These are phyloP conservation scores for Anoplophora glabripennis DNA, from an alignment of 1,140 invertebrate genomes.

Conservation along the genomic window DNA sequence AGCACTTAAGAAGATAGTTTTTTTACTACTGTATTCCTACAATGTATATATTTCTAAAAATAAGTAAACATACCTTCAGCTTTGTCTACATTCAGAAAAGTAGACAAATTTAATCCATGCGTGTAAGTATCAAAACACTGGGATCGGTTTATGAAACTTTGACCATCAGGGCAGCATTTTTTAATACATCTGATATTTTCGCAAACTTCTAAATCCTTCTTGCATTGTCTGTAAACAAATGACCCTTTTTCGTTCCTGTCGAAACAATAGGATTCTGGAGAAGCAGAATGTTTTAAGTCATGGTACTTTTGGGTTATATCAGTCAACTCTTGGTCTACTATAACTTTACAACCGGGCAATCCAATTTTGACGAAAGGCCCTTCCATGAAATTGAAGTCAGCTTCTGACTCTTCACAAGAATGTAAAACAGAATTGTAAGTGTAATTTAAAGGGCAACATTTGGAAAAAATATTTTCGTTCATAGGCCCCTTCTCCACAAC, in stretches of 20 bases:
- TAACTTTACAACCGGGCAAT: constrained; percentile 25
- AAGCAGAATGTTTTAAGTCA: not conserved
- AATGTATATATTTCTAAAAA: too few relatives aligned
- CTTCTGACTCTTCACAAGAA: constrained; percentile 19
- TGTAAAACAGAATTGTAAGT: constrained; percentile 22
- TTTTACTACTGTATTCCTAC: too few relatives aligned
- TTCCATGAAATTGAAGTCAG: constrained; percentile 11
- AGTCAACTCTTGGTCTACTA: constrained; percentile 23
- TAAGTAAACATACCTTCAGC: constrained; percentile 24
- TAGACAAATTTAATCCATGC: constrained; percentile 21
- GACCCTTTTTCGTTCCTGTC: constrained; percentile 17
- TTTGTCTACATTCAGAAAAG: constrained; percentile 19
- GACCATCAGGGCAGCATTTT: constrained; percentile 36
- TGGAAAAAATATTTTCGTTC: constrained; percentile 14
- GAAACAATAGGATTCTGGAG: constrained; percentile 17
- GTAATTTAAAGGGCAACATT: constrained; percentile 31
- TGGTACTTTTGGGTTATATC: not conserved
- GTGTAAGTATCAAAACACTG: constrained; percentile 27
- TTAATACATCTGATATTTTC: constrained; percentile 22
- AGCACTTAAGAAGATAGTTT: too few relatives aligned
- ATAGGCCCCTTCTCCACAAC: not conserved
- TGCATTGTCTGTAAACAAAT: constrained; percentile 23
- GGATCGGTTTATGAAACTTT: constrained; percentile 29
- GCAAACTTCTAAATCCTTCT: constrained; percentile 22
- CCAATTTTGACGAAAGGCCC: constrained; percentile 26